Percentiles rank a stretch among this genome's conserved stretches.
Conservation (phyloP, 2,113 vertebrate species). For the Spizaetus ornatus region DNA sequence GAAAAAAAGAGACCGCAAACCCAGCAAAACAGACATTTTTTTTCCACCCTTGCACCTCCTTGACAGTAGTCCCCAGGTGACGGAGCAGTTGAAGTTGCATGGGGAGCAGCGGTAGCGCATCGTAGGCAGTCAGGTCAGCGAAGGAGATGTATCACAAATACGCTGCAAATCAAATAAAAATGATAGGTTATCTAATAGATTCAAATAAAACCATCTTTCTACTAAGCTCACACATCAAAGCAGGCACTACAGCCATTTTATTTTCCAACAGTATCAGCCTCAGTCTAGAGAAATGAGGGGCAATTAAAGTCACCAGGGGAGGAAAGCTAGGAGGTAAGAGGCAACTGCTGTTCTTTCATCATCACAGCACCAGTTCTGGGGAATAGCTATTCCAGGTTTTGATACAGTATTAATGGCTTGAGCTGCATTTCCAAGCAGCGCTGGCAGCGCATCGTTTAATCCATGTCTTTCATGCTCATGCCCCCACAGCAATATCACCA, state of each 20-base stretch:
- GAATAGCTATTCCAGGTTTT: not conserved
- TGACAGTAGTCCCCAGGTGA: slow-evolving; percentile 56
- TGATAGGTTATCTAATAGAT: rapidly evolving
- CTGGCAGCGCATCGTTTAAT: not conserved
- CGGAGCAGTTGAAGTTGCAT: slow-evolving; percentile 11
- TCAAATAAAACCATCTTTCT: not conserved
- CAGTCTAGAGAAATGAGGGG: not conserved
- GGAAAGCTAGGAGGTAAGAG: not conserved
- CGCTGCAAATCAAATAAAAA: not conserved
- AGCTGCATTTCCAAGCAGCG: not conserved
- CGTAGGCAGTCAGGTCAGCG: slow-evolving; percentile 3
- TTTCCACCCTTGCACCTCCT: slow-evolving; percentile 54
- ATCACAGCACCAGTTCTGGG: not conserved
- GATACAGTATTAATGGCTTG: not conserved
- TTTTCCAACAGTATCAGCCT: not conserved
- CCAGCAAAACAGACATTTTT: not conserved
- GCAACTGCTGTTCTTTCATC: not conserved
- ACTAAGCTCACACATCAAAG: not conserved
- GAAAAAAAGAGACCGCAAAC: not conserved
- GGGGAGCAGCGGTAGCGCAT: slow-evolving; percentile 70
- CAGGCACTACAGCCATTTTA: rapidly evolving
- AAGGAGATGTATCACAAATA: not conserved
- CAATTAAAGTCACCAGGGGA: not conserved
- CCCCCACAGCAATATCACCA: too few relatives aligned
- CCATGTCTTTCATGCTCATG: not conserved